These are phyloP conservation scores for Heliconius ismenius DNA, from an alignment of 2,888 invertebrate species.

Conservation along the genomic window DNA sequence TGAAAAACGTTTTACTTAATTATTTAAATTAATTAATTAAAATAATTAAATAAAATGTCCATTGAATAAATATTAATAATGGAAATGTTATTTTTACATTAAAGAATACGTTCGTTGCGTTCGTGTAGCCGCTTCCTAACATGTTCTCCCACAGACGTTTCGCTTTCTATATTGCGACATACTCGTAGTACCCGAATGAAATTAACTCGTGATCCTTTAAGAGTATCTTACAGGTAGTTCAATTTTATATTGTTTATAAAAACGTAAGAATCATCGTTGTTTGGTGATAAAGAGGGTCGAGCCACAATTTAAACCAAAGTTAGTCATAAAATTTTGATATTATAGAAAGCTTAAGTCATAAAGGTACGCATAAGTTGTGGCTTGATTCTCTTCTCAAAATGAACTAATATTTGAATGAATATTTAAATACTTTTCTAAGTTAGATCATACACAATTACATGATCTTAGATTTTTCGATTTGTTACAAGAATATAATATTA, in stretches of 20 bases:
- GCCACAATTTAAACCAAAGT: no score
- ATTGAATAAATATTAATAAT: not conserved
- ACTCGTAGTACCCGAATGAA: conserved; percentile 33
- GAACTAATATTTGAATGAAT: no score
- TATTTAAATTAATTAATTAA: not conserved
- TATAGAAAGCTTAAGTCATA: not conserved
- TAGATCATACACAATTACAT: conserved; percentile 16
- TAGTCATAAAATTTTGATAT: no score
- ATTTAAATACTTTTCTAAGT: not conserved
- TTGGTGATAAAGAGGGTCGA: not conserved
- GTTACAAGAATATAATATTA: conserved; percentile 32
- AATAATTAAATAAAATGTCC: not conserved
- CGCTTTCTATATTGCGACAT: conserved; percentile 55
- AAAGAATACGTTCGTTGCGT: not conserved
- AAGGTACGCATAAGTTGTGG: not conserved
- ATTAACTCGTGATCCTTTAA: conserved; percentile 30
- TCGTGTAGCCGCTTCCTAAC: conserved; percentile 8
- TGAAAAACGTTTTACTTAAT: not conserved
- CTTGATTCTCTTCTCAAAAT: not conserved
- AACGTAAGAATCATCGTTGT: not conserved
- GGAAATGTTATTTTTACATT: not conserved
- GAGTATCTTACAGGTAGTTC: not conserved
- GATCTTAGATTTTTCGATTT: conserved; percentile 5
- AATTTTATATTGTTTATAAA: not conserved
- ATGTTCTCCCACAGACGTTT: conserved; percentile 44